Evolutionary conservation across 2,888 invertebrate genomes (phyloP).

Genomic region (Pterostichus niger): DNA sequence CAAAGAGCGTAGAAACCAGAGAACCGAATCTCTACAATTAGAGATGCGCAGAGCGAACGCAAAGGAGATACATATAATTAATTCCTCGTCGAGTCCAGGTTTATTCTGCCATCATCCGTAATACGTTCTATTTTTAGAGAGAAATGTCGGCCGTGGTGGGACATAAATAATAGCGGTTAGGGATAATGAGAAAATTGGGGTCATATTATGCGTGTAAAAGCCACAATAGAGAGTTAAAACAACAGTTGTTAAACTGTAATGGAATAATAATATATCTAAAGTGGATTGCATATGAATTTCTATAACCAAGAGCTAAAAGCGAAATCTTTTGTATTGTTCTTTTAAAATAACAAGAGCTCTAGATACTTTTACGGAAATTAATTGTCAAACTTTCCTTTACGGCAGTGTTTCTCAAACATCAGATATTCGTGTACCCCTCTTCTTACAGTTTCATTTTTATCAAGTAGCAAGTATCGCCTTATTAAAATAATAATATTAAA

Average conservation of each 20-base stretch:
- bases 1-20: too few species aligned
- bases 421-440: too few species aligned
- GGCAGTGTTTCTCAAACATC: too few species aligned
- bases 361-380: neutral
- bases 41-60: neutral
- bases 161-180: constrained; percentile 39
- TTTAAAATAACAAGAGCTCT: neutral
- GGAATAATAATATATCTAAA: constrained; percentile 45
- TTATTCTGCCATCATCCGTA: constrained; percentile 21
- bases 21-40: too few species aligned
- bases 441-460: too few species aligned
- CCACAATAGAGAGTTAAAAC: constrained; percentile 48
- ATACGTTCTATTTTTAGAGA: constrained; percentile 56
- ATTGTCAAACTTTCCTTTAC: too few species aligned
- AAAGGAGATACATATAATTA: constrained; percentile 33
- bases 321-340: neutral
- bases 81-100: constrained; percentile 12
- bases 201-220: constrained; percentile 37
- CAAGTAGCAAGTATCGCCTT: too few species aligned
- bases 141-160: constrained; percentile 48
- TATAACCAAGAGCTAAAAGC: constrained; percentile 20
- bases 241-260: constrained; percentile 35
- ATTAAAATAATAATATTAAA: too few species aligned
- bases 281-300: constrained; percentile 3
- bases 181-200: constrained; percentile 56